Evolutionary conservation across 2,797 vertebrate genomes (phyloP).

Genomic region (Chaenodraco wilsoni): DNA sequence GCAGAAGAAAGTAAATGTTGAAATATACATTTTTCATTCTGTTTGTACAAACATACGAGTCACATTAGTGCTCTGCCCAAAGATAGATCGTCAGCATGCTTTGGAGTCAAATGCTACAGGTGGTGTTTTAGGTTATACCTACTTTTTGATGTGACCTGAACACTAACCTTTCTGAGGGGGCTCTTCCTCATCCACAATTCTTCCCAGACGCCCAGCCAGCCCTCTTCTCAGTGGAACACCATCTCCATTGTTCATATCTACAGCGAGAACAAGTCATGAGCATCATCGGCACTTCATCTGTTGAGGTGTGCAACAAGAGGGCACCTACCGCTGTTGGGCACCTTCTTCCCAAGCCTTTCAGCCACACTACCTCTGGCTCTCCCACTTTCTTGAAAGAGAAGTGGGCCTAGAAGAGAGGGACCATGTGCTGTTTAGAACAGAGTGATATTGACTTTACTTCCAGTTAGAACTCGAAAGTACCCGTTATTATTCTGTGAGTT

Average conservation of each 20-base stretch:
- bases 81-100: background rate
- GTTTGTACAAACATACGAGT: background rate
- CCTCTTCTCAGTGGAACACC: constrained; percentile 81
- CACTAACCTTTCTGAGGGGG: constrained; percentile 82
- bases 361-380: constrained; percentile 59
- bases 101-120: background rate
- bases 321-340: constrained; percentile 58
- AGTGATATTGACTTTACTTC: background rate
- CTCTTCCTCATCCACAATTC: constrained; percentile 78
- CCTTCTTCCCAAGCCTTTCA: constrained; percentile 75
- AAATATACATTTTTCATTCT: background rate
- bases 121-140: background rate
- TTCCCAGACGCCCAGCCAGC: constrained; percentile 89
- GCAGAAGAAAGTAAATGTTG: constrained; percentile 1
- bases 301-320: background rate
- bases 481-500: background rate
- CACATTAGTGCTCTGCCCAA: background rate
- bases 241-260: constrained; percentile 62
- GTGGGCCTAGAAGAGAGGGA: constrained; percentile 35
- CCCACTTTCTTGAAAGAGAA: constrained; percentile 45
- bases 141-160: background rate
- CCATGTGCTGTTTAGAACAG: background rate
- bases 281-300: background rate
- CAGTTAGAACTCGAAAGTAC: background rate
- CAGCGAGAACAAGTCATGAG: constrained; percentile 20